Percentiles rank a stretch among this genome's conserved stretches.
These are phyloP conservation scores for Toxonevra muliebris DNA, from an alignment of 2,888 invertebrate species.

Conservation along the genomic window DNA sequence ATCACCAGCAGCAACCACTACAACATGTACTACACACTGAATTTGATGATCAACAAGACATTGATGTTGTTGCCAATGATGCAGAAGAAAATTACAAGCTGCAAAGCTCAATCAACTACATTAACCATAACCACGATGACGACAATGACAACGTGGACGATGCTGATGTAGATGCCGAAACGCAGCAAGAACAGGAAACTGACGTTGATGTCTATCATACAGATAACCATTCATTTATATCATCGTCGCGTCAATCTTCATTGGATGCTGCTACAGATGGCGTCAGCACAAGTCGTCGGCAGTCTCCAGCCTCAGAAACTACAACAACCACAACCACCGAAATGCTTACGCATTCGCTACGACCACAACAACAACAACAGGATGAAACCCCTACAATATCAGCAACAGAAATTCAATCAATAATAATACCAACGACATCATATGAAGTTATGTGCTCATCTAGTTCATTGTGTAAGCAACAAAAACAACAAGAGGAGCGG, in stretches of 20 bases:
- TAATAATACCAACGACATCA: not conserved
- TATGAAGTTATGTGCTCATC: not conserved
- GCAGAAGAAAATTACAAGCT: conserved; percentile 53
- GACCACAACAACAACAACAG: not conserved
- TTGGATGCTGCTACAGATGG: not conserved
- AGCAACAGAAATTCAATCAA: conserved; percentile 3
- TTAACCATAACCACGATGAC: conserved; percentile 25
- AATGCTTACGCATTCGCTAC: not conserved
- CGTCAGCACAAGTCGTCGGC: not conserved
- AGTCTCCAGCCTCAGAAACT: not conserved
- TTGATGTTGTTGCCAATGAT: conserved; percentile 76
- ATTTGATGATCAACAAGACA: conserved; percentile 66
- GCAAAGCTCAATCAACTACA: conserved; percentile 19
- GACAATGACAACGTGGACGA: conserved; percentile 32
- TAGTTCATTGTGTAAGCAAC: not conserved
- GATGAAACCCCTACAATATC: no score
- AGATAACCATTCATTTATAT: no score
- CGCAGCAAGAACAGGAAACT: conserved; percentile 1
- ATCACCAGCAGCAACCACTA: conserved; percentile 10
- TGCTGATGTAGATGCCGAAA: conserved; percentile 23
- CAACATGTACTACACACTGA: conserved; percentile 12
- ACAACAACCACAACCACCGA: not conserved
- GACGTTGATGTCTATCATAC: not conserved
- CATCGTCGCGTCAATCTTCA: not conserved
- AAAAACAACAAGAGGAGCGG: not conserved